Conservation (phyloP, 2,113 vertebrate genomes). For the Tonatia bakeri region DNA sequence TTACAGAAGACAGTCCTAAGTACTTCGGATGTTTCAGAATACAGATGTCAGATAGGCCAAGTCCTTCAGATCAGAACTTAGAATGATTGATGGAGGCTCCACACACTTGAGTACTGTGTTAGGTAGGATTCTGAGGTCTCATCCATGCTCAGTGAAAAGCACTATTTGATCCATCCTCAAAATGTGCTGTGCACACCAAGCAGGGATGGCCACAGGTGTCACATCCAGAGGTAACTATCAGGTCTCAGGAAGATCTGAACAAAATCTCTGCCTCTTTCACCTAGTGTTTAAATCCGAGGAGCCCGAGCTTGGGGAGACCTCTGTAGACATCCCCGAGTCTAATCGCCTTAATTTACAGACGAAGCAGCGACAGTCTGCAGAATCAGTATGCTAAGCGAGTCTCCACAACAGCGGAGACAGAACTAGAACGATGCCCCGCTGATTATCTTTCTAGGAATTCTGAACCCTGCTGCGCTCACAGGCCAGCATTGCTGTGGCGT, state of each 20-base stretch:
- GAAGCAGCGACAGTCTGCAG: background rate
- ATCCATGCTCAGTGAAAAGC: background rate
- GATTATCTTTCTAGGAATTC: conserved; percentile 53
- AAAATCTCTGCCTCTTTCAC: background rate
- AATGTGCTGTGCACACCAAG: background rate
- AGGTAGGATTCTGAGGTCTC: background rate
- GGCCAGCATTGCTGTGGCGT: background rate
- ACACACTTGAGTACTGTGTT: background rate
- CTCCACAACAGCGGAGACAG: background rate
- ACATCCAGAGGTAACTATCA: background rate
- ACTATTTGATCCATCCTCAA: background rate
- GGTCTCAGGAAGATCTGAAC: background rate
- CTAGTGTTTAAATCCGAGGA: background rate
- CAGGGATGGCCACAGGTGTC: background rate
- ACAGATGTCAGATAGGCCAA: background rate
- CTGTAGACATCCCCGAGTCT: background rate
- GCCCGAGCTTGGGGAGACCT: background rate
- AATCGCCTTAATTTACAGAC: background rate
- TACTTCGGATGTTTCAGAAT: background rate
- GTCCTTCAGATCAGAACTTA: background rate
- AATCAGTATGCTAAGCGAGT: conserved; percentile 1
- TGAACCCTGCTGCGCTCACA: conserved; percentile 36
- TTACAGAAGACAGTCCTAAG: background rate
- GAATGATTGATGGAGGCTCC: background rate
- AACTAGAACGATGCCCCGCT: conserved; percentile 38